These are phyloP conservation scores for Nesoenas mayeri DNA, from an alignment of 2,113 vertebrate genomes.

Conservation along the genomic window DNA sequence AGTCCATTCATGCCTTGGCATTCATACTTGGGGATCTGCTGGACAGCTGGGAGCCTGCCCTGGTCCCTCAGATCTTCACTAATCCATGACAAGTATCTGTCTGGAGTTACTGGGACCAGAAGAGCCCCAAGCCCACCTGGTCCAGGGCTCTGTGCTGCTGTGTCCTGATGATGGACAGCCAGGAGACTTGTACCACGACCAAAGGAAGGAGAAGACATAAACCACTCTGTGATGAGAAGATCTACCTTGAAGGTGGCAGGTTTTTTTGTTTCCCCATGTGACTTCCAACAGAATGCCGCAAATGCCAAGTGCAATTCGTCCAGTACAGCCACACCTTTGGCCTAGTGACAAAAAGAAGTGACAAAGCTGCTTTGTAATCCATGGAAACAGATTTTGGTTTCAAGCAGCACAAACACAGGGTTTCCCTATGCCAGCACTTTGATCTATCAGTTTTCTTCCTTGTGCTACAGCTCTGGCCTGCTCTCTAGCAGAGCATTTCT, in stretches of 20 bases:
- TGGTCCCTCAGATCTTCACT: neutral
- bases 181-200: accelerated
- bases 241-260: neutral
- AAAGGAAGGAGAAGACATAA: neutral
- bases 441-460: neutral
- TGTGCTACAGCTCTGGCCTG: neutral
- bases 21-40: neutral
- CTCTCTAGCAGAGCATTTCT: neutral
- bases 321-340: neutral
- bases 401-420: neutral
- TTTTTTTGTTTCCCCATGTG: neutral
- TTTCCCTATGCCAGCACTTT: neutral
- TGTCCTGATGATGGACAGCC: neutral
- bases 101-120: neutral
- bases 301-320: neutral
- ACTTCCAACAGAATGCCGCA: neutral
- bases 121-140: neutral
- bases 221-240: neutral
- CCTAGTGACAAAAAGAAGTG: neutral
- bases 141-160: neutral
- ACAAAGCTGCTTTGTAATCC: neutral
- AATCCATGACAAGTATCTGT: neutral
- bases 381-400: neutral
- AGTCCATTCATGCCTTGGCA: neutral
- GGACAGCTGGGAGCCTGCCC: neutral